Conservation (phyloP, 1,140 invertebrate species). For the Leptopilina boulardi region DNA sequence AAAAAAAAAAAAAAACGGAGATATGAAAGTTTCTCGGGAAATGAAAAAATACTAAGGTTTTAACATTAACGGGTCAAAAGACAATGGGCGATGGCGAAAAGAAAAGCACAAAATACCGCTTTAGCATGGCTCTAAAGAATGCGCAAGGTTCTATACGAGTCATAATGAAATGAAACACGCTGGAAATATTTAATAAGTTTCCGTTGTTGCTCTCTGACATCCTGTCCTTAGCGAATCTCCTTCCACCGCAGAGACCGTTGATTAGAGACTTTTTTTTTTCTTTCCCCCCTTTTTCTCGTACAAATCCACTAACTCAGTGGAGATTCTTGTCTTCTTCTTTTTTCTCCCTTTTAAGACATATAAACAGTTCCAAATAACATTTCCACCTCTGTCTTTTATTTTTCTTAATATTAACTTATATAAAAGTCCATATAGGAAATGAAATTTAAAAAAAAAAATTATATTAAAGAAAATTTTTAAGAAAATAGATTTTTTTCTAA, state of each 20-base stretch:
- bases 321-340: constrained; percentile 7
- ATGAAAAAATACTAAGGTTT: constrained; percentile 4
- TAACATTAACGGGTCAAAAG: not conserved
- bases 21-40: not conserved
- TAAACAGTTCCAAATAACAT: not conserved
- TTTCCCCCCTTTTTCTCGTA: constrained; percentile 26
- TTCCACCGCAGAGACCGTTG: constrained; percentile 53
- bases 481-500: no score
- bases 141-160: constrained; percentile 43
- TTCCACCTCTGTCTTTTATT: not conserved
- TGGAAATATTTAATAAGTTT: constrained; percentile 69
- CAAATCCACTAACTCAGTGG: constrained; percentile 29
- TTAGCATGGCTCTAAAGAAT: constrained; percentile 59
- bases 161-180: constrained; percentile 66
- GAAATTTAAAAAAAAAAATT: no score
- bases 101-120: constrained; percentile 35
- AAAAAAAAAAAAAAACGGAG: no score
- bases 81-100: not conserved
- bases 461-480: no score
- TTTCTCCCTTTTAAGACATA: constrained; percentile 1
- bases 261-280: constrained; percentile 53
- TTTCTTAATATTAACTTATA: no score
- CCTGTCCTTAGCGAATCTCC: constrained; percentile 49
- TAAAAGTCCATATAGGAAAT: no score
- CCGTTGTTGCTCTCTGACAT: constrained; percentile 41